Evolutionary conservation across 2,888 invertebrate species (phyloP).

Genomic region (Acanthosepion lycidas): DNA sequence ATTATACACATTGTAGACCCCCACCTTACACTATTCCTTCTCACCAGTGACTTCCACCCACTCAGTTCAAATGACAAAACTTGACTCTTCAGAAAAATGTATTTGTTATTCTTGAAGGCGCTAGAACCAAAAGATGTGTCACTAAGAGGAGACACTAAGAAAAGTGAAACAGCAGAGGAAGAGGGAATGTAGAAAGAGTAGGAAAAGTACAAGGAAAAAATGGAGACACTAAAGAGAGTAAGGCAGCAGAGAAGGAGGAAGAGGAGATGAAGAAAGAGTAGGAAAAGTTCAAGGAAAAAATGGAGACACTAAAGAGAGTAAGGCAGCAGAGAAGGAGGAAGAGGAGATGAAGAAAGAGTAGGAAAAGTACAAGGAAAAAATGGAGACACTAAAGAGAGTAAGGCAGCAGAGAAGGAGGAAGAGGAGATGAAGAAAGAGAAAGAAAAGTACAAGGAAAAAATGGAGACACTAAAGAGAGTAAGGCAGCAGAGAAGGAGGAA

Average conservation of each 20-base stretch:
- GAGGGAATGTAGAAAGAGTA: neutral
- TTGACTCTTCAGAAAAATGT: neutral
- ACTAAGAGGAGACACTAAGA: neutral
- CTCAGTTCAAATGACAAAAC: neutral
- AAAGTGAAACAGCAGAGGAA: neutral
- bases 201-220: neutral
- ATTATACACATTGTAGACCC: neutral
- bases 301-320: no score
- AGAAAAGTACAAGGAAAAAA: no score
- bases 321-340: no score
- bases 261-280: no score
- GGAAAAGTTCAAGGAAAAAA: no score
- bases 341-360: no score
- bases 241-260: neutral
- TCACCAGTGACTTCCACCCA: neutral
- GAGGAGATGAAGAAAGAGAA: no score
- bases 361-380: no score
- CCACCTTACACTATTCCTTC: neutral
- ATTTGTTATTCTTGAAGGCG: neutral
- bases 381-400: no score
- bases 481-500: no score
- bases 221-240: neutral
- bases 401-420: no score
- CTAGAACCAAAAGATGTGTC: neutral
- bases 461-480: no score